phyloP scores from a whole-genome alignment of 1,140 invertebrate species.

The Littorina saxatilis region DNA sequence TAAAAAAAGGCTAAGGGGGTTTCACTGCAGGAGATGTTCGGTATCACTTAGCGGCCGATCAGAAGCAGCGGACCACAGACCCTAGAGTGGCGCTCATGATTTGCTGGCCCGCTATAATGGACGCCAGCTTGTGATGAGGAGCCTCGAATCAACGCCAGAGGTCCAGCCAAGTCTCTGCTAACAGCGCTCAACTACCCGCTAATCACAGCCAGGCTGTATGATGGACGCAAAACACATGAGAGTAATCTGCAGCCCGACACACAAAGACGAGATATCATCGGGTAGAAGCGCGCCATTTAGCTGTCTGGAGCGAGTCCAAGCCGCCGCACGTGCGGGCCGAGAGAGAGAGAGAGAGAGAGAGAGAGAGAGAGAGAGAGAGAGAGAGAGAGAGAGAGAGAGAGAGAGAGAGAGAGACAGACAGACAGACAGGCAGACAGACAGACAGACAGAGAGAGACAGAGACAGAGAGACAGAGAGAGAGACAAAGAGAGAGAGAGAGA shows the following conservation, averaged over 20 bases:
- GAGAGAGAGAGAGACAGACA: neutral
- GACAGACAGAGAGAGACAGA: neutral
- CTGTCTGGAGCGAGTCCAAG: neutral
- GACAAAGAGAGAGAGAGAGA: neutral
- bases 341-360: neutral
- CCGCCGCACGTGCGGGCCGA: neutral
- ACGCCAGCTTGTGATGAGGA: too few relatives aligned
- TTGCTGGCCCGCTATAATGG: too few relatives aligned
- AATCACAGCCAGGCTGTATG: too few relatives aligned
- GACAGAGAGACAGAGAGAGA: neutral
- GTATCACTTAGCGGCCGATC: too few relatives aligned
- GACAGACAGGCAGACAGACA: neutral
- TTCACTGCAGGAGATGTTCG: too few relatives aligned
- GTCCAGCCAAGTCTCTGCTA: too few relatives aligned
- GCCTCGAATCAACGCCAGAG: too few relatives aligned
- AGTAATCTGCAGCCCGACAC: neutral
- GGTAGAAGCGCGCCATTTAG: neutral
- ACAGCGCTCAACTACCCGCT: too few relatives aligned
- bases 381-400: neutral
- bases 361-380: neutral
- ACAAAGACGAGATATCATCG: too few relatives aligned
- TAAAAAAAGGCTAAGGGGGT: too few relatives aligned
- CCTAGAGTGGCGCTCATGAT: too few relatives aligned
- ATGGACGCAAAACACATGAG: neutral
- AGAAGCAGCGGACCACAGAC: too few relatives aligned